phyloP scores from a whole-genome alignment of 2,797 vertebrate species.

The Xenopus petersii region DNA sequence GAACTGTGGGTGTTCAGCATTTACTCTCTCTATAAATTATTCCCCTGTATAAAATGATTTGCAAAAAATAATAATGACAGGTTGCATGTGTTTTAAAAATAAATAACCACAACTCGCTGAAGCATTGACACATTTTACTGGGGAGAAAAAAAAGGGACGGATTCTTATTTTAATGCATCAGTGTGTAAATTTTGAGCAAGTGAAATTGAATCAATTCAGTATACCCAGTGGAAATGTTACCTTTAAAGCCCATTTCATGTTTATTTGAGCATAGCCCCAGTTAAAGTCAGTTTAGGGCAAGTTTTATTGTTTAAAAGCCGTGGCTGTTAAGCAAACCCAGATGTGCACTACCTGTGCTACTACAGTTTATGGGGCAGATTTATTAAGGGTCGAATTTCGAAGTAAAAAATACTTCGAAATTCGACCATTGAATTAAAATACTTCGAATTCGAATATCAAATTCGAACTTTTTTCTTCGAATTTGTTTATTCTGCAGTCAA shows the following conservation, averaged over 20 bases:
- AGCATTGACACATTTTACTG: background rate
- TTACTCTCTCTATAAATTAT: conserved; percentile 31
- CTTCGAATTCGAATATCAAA: too few relatives aligned
- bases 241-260: background rate
- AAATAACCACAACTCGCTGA: conserved; percentile 11
- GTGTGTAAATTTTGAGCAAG: background rate
- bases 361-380: background rate
- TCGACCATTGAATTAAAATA: too few relatives aligned
- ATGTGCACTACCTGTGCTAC: background rate
- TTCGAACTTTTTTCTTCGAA: too few relatives aligned
- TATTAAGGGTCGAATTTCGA: too few relatives aligned
- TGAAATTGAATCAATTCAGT: background rate
- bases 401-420: too few relatives aligned
- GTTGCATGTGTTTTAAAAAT: conserved; percentile 17
- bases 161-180: background rate
- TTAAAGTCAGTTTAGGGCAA: background rate
- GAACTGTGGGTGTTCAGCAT: conserved; percentile 34
- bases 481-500: too few relatives aligned
- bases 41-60: conserved; percentile 23
- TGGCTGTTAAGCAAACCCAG: background rate
- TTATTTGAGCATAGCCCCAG: background rate
- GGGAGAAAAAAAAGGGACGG: background rate
- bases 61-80: conserved; percentile 18
- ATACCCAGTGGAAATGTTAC: background rate
- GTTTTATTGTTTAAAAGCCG: background rate